Conservation (phyloP, 2,888 invertebrate genomes). For the Calameuta filiformis region DNA sequence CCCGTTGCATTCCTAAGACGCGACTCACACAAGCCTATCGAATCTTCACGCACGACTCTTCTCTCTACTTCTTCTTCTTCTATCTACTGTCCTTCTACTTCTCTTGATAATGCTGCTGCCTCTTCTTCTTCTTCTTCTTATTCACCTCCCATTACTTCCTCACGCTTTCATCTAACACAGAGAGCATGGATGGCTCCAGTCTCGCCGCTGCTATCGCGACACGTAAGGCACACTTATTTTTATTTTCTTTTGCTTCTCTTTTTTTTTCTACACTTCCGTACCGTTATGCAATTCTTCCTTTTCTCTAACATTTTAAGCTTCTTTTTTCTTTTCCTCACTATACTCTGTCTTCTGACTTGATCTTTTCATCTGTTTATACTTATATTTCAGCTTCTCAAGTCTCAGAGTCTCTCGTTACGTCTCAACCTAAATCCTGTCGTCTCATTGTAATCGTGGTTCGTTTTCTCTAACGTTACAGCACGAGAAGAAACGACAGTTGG, state of each 20-base stretch:
- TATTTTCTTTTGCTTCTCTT: constrained; percentile 5
- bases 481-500: constrained; percentile 86
- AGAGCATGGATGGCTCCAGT: constrained; percentile 13
- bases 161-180: constrained; percentile 21
- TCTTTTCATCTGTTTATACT: background rate
- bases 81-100: constrained; percentile 5
- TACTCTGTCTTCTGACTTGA: background rate
- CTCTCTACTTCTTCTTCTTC: constrained; percentile 10
- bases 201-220: constrained; percentile 16
- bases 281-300: background rate
- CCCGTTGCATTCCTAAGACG: constrained; percentile 7
- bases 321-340: background rate
- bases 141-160: constrained; percentile 1
- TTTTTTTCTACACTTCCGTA: background rate
- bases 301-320: background rate
- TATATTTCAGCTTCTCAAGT: background rate
- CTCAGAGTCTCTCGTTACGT: background rate
- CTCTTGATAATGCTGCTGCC: background rate
- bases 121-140: constrained; percentile 5
- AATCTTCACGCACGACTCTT: constrained; percentile 9
- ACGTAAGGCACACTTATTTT: constrained; percentile 21
- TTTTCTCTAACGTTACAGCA: constrained; percentile 70
- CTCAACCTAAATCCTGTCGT: background rate
- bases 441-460: background rate
- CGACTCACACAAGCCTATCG: constrained; percentile 6